Evolutionary conservation across 2,113 vertebrate species (phyloP), one percentile per base, ranked within the genome.

Genomic region (Castor canadensis): DNA sequence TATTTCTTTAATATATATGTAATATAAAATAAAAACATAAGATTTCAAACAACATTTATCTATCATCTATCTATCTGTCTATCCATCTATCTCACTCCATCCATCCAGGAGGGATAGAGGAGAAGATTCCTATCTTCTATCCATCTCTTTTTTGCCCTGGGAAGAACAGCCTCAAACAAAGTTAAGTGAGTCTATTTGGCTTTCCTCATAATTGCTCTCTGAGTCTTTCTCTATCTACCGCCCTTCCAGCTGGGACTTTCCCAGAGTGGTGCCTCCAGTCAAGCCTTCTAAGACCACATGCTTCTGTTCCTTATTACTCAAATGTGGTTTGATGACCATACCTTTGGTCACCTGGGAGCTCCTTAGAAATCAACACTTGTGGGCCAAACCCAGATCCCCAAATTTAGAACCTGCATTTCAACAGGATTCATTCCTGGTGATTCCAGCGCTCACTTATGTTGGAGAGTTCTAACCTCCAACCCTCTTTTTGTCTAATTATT

Each of bases 381-480:
- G 20, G 40, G 13, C 10, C 43, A 17, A 9, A 11, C 64, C 35
- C 40, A 89, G 60, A 35, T 43, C 15, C 5, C 58, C 71, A 45
- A 67, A 52, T 16, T 62, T 24, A 38, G n/a, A 60, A 38, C 52
- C 69, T 71, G 28, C 15, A 5, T 80, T 77, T 24, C 49, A 40
- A 47, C 35, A n/a, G 52, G 56, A n/a, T n/a, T n/a, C n/a, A 12
- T 94, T 32, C 52, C 20, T 19, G 16, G 28, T 24, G 47, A 47
- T 24, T 22, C 6, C 0, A 3, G 9, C 12, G n/a, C 32, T 47
- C 13, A 0, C 13, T 56, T 5, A 1, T 17, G 13, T 11, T 28
- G 45, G 28, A 24, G 13, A 30, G 13, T 6, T 11, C 5, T n/a
- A 40, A 11, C 43, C 38, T 30, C 24, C 49, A 28, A 13, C 38